Base-by-base conservation (phyloP, 2,113 vertebrate species). In the Desmodus rotundus region DNA sequence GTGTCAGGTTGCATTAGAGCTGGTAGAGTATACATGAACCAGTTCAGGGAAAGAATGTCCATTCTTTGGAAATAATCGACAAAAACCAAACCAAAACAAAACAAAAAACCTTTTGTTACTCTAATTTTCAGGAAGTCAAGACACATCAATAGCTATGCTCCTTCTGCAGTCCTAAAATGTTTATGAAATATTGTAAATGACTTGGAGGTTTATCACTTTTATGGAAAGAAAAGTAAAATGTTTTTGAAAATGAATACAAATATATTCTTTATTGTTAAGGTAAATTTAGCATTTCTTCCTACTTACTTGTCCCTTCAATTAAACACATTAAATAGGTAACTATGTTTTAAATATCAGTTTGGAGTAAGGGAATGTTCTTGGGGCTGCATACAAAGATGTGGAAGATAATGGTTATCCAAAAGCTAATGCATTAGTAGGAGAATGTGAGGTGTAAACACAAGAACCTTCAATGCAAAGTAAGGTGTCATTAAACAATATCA, bases 41-140 rank as follows among this genome's bases (percentile, higher is more conserved):
- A 87, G 58, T 54, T 90, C 77, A 91, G 84, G 84, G 24, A 92
- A 95, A 93, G n/a, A 86, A 67, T 65, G 31, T 36, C 47, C 38
- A 93, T 65, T 92, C 67, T 89, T 96, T 88, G 19, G 43, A 97
- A 96, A 95, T 96, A 95, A 97, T 63, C 93, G 96, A 94, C 92
- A 95, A 41, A 92, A 88, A 22, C 2, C 20, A 56, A 56, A 56
- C 4, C 7, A 56, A 56, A 56, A 56, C 54, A 56, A 92, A 86
- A 92, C 92, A 95, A 33, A 92, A 86, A 96, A 83, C 26, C 3
- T 74, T 92, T 96, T 58, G 78, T 68, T 95, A 92, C 19, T 84
- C 26, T 81, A 41, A 33, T 89, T 92, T 94, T 12, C 61, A 95
- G 12, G 36, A 95, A 95, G 61, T 97, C 91, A 96, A 92, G 54